phyloP scores from a whole-genome alignment of 2,797 vertebrate genomes.

The Pteronotus mesoamericanus region DNA sequence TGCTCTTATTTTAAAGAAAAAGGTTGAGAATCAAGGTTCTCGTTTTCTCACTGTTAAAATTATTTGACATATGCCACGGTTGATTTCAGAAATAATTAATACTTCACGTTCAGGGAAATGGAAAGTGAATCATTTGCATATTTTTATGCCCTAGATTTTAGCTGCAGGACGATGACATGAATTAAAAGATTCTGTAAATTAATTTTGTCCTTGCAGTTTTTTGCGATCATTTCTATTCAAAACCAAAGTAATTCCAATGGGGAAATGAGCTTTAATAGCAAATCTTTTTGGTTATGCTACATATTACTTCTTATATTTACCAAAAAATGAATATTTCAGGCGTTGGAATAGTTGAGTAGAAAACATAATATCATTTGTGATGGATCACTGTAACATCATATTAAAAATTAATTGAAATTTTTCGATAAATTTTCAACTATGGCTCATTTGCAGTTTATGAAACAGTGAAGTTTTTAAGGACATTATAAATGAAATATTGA shows the following conservation, averaged over 20 bases:
- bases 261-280: slow-evolving; percentile 4
- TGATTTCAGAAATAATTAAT: not conserved
- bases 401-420: slow-evolving; percentile 23
- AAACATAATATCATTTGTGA: not conserved
- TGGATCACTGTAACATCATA: not conserved
- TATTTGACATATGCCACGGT: not conserved
- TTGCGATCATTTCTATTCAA: not conserved
- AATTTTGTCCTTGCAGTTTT: not conserved
- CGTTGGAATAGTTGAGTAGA: not conserved
- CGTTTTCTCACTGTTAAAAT: not conserved
- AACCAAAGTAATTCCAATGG: not conserved
- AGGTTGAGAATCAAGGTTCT: not conserved
- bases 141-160: not conserved
- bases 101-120: not conserved
- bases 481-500: not conserved
- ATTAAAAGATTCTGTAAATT: not conserved
- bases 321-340: not conserved
- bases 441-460: not conserved
- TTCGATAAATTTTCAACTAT: not conserved
- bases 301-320: not conserved
- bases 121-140: not conserved
- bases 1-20: not conserved
- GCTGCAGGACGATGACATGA: not conserved
- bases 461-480: not conserved
- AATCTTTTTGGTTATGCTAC: not conserved